Evolutionary conservation across 2,113 vertebrate genomes (phyloP).

Genomic region (Sturnira hondurensis): DNA sequence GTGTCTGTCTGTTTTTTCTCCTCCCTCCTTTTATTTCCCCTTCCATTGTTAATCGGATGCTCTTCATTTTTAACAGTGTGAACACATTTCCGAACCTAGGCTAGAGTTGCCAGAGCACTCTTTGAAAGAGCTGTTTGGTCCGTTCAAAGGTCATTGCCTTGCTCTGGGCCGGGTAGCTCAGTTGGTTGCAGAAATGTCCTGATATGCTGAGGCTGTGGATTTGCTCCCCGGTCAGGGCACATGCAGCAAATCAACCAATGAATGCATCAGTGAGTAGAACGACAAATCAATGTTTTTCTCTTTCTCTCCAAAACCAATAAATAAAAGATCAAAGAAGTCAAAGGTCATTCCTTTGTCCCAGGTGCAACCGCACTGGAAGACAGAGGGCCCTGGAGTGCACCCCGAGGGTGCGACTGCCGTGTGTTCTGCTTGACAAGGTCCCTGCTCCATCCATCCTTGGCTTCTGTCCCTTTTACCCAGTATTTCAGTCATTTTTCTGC

Average conservation of each 20-base stretch:
- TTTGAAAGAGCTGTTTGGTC: not conserved
- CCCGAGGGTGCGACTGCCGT: not conserved
- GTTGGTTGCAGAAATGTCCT: no score
- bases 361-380: not conserved
- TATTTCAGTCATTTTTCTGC: not conserved
- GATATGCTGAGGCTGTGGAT: no score
- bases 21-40: not conserved
- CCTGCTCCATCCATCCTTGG: not conserved
- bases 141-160: not conserved
- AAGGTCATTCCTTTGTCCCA: not conserved
- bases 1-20: not conserved
- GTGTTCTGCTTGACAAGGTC: not conserved
- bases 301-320: no score
- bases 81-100: not conserved
- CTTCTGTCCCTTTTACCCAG: not conserved
- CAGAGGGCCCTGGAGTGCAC: not conserved
- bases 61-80: not conserved
- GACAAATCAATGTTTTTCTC: no score
- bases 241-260: no score
- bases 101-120: not conserved
- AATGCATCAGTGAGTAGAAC: no score
- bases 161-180: not conserved
- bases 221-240: no score
- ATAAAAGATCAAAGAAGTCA: no score
- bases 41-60: not conserved